These are phyloP conservation scores for Illadopsis cleaveri DNA, from an alignment of 2,113 vertebrate species.

Conservation along the genomic window DNA sequence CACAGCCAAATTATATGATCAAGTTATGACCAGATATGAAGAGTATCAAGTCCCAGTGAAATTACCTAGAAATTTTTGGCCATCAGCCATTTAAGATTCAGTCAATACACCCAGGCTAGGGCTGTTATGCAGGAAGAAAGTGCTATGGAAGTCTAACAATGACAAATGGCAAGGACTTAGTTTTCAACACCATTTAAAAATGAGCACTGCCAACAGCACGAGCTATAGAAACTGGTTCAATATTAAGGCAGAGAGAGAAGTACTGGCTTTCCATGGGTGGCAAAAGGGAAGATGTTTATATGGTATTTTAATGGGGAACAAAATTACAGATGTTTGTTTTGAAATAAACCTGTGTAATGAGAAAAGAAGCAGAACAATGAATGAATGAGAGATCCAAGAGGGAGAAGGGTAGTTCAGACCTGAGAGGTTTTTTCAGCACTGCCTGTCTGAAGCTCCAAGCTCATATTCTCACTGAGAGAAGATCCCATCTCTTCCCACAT, in stretches of 20 bases:
- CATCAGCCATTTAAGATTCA: constrained; percentile 51
- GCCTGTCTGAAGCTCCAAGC: neutral
- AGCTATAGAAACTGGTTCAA: constrained; percentile 6
- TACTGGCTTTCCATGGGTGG: neutral
- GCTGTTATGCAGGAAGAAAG: constrained; percentile 32
- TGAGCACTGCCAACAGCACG: neutral
- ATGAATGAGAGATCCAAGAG: neutral
- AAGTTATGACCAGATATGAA: constrained; percentile 64
- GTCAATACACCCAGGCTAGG: constrained; percentile 8
- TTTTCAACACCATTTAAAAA: constrained; percentile 17
- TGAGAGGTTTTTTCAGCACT: neutral
- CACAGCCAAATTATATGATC: constrained; percentile 60
- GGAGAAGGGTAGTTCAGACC: neutral
- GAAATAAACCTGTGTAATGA: neutral
- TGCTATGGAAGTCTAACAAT: constrained; percentile 30
- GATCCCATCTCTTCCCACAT: neutral
- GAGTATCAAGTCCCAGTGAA: constrained; percentile 58
- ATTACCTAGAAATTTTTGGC: constrained; percentile 57
- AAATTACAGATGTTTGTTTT: neutral
- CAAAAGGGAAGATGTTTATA: neutral
- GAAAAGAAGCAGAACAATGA: neutral
- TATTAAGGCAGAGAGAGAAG: neutral
- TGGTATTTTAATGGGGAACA: neutral
- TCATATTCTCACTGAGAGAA: neutral
- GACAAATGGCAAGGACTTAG: constrained; percentile 27